These are phyloP conservation scores for Steinernema khuongi DNA, from an alignment of 1,140 invertebrate genomes.

Conservation along the genomic window DNA sequence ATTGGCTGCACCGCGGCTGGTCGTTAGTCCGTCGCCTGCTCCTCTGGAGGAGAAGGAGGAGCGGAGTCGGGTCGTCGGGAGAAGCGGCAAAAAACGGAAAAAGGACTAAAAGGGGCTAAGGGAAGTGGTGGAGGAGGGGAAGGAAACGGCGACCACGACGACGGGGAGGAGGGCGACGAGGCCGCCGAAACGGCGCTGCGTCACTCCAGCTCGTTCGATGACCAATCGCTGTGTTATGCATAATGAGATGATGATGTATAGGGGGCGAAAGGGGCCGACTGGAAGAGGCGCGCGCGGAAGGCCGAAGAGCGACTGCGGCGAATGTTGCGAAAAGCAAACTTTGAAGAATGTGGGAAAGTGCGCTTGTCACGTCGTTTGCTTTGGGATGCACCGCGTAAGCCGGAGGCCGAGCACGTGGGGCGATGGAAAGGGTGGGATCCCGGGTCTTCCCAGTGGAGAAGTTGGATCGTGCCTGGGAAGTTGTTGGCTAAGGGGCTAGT, in stretches of 20 bases:
- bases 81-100: not conserved
- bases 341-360: too few species aligned
- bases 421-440: too few species aligned
- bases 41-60: too few species aligned
- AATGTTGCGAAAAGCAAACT: not conserved
- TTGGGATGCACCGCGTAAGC: not conserved
- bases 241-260: slow-evolving; percentile 17
- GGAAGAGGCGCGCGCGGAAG: not conserved
- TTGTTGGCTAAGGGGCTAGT: too few species aligned
- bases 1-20: not conserved
- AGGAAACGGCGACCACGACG: not conserved
- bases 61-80: not conserved
- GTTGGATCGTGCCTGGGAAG: too few species aligned
- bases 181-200: slow-evolving; percentile 2
- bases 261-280: not conserved
- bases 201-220: not conserved
- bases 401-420: not conserved
- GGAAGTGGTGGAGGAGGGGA: not conserved
- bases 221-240: slow-evolving; percentile 13
- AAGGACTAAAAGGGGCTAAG: too few species aligned
- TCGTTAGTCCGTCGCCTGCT: not conserved
- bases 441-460: too few species aligned
- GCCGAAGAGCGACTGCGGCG: not conserved
- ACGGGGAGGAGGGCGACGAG: not conserved
- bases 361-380: not conserved